These are phyloP conservation scores for Ibycter americanus DNA, from an alignment of 2,797 vertebrate genomes.

Conservation along the genomic window DNA sequence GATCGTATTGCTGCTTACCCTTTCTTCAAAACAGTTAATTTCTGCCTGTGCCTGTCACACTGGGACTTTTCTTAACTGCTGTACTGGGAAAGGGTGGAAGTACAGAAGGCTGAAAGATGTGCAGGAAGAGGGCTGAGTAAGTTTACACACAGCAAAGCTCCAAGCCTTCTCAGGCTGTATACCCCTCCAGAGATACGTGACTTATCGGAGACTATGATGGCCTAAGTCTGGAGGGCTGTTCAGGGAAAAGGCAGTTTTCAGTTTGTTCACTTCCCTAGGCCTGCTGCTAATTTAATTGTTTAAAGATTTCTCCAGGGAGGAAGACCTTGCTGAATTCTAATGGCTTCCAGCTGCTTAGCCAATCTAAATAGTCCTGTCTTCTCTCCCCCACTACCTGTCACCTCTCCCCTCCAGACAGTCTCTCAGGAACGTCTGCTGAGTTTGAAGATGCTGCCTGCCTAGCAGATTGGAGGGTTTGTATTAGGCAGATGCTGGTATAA, in stretches of 20 bases:
- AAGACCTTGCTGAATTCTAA: slow-evolving; percentile 34
- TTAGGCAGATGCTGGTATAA: neutral
- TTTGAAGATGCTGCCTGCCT: slow-evolving; percentile 6
- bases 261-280: neutral
- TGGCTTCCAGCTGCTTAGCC: slow-evolving; percentile 30
- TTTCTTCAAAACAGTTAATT: neutral
- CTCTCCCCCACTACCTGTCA: neutral
- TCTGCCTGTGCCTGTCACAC: neutral
- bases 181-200: neutral
- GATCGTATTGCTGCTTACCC: neutral
- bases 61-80: neutral
- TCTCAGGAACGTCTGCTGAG: neutral
- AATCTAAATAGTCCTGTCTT: slow-evolving; percentile 10
- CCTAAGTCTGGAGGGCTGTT: neutral
- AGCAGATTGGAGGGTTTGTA: neutral
- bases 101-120: neutral
- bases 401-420: neutral
- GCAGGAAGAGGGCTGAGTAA: neutral
- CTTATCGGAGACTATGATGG: neutral
- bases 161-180: neutral
- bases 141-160: neutral
- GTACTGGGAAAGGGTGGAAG: neutral
- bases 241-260: neutral
- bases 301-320: slow-evolving; percentile 16
- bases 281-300: slow-evolving; percentile 42